Evolutionary conservation across 2,797 vertebrate genomes (phyloP).

Genomic region (Eulemur mongoz): DNA sequence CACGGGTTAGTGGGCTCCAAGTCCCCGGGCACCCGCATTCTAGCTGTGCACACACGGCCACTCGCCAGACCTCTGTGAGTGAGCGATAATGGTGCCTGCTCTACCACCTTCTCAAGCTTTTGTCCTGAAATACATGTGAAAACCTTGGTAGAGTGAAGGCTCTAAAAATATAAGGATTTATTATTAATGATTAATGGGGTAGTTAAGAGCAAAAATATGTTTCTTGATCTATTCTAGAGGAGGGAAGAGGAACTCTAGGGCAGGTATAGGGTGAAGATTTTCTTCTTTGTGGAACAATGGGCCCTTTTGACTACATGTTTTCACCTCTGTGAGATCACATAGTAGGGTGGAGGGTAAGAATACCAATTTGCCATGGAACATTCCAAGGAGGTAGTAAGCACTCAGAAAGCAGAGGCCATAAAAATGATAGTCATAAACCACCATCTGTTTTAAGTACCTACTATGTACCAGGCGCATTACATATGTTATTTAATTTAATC

Average conservation of each 20-base stretch:
- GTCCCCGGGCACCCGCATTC: background rate
- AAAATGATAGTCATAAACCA: background rate
- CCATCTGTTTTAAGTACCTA: background rate
- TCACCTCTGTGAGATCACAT: background rate
- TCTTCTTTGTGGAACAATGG: background rate
- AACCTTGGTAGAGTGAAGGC: background rate
- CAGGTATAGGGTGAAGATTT: background rate
- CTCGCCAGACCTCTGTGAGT: background rate
- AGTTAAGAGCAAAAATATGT: constrained; percentile 22
- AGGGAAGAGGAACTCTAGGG: background rate
- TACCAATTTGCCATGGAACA: background rate
- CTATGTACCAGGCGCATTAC: background rate
- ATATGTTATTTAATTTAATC: background rate
- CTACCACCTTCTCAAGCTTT: background rate
- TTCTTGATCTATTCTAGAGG: background rate
- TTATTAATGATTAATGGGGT: background rate
- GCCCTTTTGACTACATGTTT: background rate
- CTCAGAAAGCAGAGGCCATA: background rate
- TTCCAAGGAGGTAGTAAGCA: background rate
- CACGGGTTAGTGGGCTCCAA: background rate
- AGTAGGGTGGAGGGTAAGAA: background rate
- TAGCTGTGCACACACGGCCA: background rate
- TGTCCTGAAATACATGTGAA: background rate
- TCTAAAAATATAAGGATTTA: background rate
- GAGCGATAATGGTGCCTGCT: background rate